phyloP scores from a whole-genome alignment of 2,797 vertebrate genomes.

The Eulemur mongoz region DNA sequence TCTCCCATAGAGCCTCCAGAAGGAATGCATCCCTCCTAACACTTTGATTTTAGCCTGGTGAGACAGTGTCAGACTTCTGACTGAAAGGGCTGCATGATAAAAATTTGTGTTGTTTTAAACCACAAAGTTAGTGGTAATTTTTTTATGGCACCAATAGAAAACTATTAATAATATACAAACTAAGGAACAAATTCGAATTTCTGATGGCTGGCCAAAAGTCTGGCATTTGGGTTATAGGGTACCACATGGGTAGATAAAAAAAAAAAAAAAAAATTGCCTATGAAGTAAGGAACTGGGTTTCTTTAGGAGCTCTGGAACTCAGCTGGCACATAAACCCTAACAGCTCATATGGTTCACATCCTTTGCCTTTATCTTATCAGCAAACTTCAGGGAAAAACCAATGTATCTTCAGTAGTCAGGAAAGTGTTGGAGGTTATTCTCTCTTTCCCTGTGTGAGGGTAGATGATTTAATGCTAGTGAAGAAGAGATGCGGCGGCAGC shows the following conservation, averaged over 20 bases:
- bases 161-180: background rate
- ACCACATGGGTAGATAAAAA: background rate
- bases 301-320: background rate
- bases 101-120: background rate
- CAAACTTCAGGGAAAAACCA: background rate
- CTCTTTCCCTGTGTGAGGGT: background rate
- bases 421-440: too few relatives aligned
- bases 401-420: background rate
- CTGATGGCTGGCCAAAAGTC: background rate
- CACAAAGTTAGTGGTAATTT: background rate
- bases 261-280: background rate
- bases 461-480: background rate
- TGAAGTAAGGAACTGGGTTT: background rate
- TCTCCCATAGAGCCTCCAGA: background rate
- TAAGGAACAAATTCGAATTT: background rate
- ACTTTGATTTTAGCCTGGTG: background rate
- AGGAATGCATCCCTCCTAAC: background rate
- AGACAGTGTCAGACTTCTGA: background rate
- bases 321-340: background rate
- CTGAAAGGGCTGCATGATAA: fast-evolving
- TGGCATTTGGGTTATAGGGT: background rate
- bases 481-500: too few relatives aligned
- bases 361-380: background rate
- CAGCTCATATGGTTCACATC: background rate
- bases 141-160: background rate